A percentile compares a stretch with the other conserved stretches of the same genome.
These are phyloP conservation scores for Centruroides sculpturatus DNA, from an alignment of 1,140 invertebrate genomes.

Conservation along the genomic window DNA sequence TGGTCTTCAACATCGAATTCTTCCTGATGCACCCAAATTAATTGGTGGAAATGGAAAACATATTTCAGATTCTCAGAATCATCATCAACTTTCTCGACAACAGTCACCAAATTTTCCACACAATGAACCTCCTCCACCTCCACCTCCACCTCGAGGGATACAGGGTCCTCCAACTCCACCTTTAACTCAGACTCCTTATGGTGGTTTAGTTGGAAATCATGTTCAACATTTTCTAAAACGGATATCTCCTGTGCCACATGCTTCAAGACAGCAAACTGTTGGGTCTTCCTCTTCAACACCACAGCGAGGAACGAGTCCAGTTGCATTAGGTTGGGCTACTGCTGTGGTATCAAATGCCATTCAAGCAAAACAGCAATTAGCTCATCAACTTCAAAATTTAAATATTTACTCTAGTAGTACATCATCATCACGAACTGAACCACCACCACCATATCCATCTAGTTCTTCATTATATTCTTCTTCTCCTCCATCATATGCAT, in stretches of 20 bases:
- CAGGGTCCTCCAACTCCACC: constrained; percentile 22
- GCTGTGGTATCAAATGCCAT: constrained; percentile 45
- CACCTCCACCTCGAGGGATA: constrained; percentile 22
- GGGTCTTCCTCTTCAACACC: constrained; percentile 21
- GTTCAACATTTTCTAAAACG: constrained; percentile 71
- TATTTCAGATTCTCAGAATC: constrained; percentile 4
- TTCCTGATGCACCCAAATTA: constrained; percentile 13
- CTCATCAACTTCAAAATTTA: constrained; percentile 73
- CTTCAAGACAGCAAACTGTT: constrained; percentile 14
- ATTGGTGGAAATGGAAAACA: constrained; percentile 5
- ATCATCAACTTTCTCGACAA: constrained; percentile 29
- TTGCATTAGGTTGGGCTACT: constrained; percentile 36
- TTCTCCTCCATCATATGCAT: constrained; percentile 65
- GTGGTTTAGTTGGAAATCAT: constrained; percentile 23
- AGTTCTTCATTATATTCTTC: constrained; percentile 26
- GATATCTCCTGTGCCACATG: constrained; percentile 56
- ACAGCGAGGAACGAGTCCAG: constrained; percentile 57
- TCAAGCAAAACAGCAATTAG: constrained; percentile 65
- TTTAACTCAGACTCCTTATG: constrained; percentile 23
- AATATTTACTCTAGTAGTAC: constrained; percentile 49
- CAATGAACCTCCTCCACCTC: constrained; percentile 30
- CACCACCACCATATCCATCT: constrained; percentile 49
- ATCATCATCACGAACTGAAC: constrained; percentile 40
- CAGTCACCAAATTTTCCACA: constrained; percentile 43
- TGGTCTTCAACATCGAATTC: constrained; percentile 8